Percentiles rank a stretch among this genome's conserved stretches.
These are phyloP conservation scores for Aphelenchoides besseyi DNA, from an alignment of 1,140 invertebrate species.

Conservation along the genomic window DNA sequence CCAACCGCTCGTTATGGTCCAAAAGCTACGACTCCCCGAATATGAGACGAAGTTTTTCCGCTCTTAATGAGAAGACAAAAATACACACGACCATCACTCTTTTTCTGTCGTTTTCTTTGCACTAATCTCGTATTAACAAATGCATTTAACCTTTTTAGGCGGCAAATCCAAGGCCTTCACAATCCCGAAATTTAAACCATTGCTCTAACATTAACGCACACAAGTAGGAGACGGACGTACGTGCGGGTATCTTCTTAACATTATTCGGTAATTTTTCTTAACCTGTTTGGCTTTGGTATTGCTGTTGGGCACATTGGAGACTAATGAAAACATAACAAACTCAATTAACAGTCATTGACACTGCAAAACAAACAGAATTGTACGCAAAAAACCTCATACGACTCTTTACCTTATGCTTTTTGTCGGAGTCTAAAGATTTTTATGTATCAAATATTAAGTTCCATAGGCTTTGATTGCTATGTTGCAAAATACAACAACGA, in stretches of 20 bases:
- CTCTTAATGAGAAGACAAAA: background rate
- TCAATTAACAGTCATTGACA: no score
- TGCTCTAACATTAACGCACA: background rate
- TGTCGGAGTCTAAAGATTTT: no score
- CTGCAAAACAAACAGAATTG: no score
- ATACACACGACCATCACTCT: no score
- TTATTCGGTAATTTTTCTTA: background rate
- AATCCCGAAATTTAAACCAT: slow-evolving; percentile 11
- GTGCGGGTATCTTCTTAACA: background rate
- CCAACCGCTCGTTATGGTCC: background rate
- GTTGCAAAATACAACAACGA: no score
- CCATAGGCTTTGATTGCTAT: no score
- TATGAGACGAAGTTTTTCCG: background rate
- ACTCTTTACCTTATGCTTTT: background rate
- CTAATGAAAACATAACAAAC: background rate
- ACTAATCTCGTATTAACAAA: background rate
- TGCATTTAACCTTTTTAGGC: background rate
- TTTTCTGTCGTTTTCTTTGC: no score
- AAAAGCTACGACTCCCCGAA: background rate
- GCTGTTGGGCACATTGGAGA: background rate
- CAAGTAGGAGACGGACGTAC: no score
- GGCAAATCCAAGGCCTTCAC: slow-evolving; percentile 17
- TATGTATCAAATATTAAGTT: no score
- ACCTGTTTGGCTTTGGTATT: slow-evolving; percentile 1
- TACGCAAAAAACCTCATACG: background rate